Conservation (phyloP, 2,888 invertebrate genomes). For the Yponomeuta plumbellus region DNA sequence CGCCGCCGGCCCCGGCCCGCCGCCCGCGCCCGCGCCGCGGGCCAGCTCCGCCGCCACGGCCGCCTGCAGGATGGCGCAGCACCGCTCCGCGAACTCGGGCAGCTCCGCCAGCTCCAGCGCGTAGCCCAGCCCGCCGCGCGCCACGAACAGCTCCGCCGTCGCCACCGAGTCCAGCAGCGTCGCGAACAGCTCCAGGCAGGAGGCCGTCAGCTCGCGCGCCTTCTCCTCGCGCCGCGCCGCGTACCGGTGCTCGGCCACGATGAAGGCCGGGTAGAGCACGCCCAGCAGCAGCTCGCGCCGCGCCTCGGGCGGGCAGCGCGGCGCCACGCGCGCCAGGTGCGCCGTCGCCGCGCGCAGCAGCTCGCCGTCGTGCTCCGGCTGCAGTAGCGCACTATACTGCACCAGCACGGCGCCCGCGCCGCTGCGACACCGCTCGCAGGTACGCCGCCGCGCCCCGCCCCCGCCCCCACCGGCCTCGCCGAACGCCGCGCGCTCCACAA, state of each 20-base stretch:
- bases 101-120: slow-evolving; percentile 72
- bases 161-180: slow-evolving; percentile 71
- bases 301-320: slow-evolving; percentile 70
- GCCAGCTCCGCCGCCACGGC: slow-evolving; percentile 70
- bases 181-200: slow-evolving; percentile 78
- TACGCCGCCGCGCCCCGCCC: slow-evolving; percentile 52
- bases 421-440: slow-evolving; percentile 49
- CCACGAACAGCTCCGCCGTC: slow-evolving; percentile 77
- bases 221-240: slow-evolving; percentile 62
- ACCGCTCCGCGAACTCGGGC: slow-evolving; percentile 74
- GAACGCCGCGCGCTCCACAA: slow-evolving; percentile 77
- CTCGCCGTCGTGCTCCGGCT: slow-evolving; percentile 66
- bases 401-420: slow-evolving; percentile 55
- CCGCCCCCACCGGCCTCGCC: slow-evolving; percentile 74
- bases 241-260: slow-evolving; percentile 71
- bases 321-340: slow-evolving; percentile 77
- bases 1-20: too few species aligned
- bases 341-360: slow-evolving; percentile 75
- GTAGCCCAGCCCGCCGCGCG: slow-evolving; percentile 74
- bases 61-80: slow-evolving; percentile 78
- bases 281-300: slow-evolving; percentile 76
- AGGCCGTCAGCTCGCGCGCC: slow-evolving; percentile 75
- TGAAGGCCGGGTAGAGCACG: slow-evolving; percentile 78
- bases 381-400: slow-evolving; percentile 75
- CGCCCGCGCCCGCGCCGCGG: too few species aligned